Base-by-base conservation (phyloP, 2,797 vertebrate genomes). In the Gambusia yucatana region DNA sequence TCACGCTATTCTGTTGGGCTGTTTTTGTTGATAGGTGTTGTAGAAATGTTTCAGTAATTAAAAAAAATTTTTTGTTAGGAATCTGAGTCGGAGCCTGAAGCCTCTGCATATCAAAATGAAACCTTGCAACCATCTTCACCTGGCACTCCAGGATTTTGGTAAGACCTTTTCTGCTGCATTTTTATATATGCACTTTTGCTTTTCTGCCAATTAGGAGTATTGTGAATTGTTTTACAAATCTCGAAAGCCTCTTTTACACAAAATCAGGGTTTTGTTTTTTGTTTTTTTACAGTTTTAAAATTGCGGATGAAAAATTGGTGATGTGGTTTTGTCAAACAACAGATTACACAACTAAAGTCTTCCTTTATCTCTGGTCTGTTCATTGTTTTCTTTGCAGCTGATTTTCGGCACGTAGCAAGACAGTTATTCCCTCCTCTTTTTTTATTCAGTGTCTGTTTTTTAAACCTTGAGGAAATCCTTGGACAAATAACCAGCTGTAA, bases 81-180 rank as follows among this genome's bases (percentile, higher is more conserved):
- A 28, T 80, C 73, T 10, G 83, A 83, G 59, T 78, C 91, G 63
- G 88, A 86, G 43, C 73, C 74, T 44, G 28, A 82, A 48, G 57
- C 78, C 57, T 73, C 82, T 3, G 65, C 17, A 13, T 77, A 39
- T 8, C 46, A 76, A n/a, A 80, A 20, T 44, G 86, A 39, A 80
- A 81, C 84, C 81, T 73, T 79, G 25, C 80, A 75, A 65, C 82
- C 88, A 10, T 82, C 87, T 39, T 84, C 74, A 47, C 81, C 84
- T 57, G 28, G 39, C 48, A 17, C 75, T 84, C 75, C 75, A 36
- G 84, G 77, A 72, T 72, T 82, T 30, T 46, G 93, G 95, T 96
- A 79, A 94, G 87, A 77, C 13, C 48, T 22, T 28, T 67, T 55
- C 25, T 41, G 16, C 46, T 14, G 20, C 30, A 69, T n/a, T n/a